These are phyloP conservation scores for Callopanchax toddi DNA, from an alignment of 2,113 vertebrate genomes.

Conservation along the genomic window DNA sequence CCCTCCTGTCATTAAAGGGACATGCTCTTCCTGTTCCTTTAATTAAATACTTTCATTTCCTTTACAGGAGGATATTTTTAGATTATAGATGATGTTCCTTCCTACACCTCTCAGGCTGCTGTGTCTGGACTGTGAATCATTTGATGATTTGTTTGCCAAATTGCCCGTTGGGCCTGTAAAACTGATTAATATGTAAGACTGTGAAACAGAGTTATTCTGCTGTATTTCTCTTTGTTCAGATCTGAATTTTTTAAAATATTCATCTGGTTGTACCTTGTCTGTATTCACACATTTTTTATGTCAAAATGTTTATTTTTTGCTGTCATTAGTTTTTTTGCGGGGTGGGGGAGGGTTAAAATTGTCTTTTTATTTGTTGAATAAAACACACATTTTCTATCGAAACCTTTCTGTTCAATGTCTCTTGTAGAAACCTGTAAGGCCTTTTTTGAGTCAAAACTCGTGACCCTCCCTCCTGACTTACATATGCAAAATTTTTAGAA, in stretches of 20 bases:
- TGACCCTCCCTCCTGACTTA: slow-evolving; percentile 13
- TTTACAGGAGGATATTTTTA: slow-evolving; percentile 56
- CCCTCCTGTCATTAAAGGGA: slow-evolving; percentile 57
- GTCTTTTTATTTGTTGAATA: slow-evolving; percentile 19
- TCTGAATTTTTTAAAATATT: slow-evolving; percentile 18
- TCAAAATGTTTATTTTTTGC: slow-evolving; percentile 16
- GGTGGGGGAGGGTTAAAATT: slow-evolving; percentile 1
- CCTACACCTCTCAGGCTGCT: slow-evolving; percentile 38
- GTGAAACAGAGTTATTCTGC: slow-evolving; percentile 18
- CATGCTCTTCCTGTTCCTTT: slow-evolving; percentile 53
- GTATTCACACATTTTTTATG: slow-evolving; percentile 1
- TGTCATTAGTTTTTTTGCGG: slow-evolving; percentile 13
- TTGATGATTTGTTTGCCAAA: background rate
- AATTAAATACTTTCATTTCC: slow-evolving; percentile 69
- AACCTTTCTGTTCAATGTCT: background rate
- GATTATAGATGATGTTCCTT: slow-evolving; percentile 58
- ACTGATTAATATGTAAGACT: slow-evolving; percentile 1
- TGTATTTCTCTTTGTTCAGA: background rate
- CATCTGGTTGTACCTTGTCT: slow-evolving; percentile 1
- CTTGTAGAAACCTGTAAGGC: background rate
- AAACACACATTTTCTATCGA: background rate
- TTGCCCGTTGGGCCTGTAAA: too few species aligned
- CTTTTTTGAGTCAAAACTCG: background rate
- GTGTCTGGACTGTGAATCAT: slow-evolving; percentile 42
- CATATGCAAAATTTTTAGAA: too few species aligned